Base-by-base conservation (phyloP, 2,888 invertebrate species). In the Brachycybe producta region DNA sequence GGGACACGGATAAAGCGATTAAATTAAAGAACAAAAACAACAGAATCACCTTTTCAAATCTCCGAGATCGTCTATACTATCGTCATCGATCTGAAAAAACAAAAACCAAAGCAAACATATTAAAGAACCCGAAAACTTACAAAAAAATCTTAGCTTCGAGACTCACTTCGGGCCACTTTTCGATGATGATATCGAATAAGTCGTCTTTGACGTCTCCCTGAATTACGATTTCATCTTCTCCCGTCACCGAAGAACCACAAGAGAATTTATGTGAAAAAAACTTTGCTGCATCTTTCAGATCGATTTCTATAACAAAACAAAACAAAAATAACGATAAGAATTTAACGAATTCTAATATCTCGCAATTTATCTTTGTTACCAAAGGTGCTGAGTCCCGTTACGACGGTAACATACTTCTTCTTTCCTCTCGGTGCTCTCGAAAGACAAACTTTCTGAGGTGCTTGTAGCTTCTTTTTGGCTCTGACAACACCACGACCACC, bases 161-260 rank as follows among this genome's bases (percentile, higher is more conserved):
- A 27, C 57, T 61, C 65, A 85, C 86, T 74, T 91, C 86, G 49
- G 91, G 83, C 95, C 95, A 98, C 69, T 98, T 98, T 62, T 95
- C 95, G 48, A 94, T 91, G 64, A 98, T 87, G 57, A 97, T 80
- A 72, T 98, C 97, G 70, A 92, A 90, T 23, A 98, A 72, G 61
- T 98, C 97, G 73, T 97, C 95, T 70, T 97, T 95, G 1, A 97
- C 92, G 71, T 97, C 95, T 49, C 95, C 97, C 70, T 98, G 97
- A 64, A 98, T 94, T 40, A 98, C 97, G 64, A 98, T 97, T 71
- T 98, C 98, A 75, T 98, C 97, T 58, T 94, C 91, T 5, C 92
- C 95, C 27, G 95, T 95, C 1, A 98, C 94, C 8, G 97, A 97
- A 5, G 94, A 91, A n/a, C 97, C 97, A 70, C 97, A 98, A 4